Conservation (phyloP, 2,797 vertebrate species). For the Psittacula derbiana region DNA sequence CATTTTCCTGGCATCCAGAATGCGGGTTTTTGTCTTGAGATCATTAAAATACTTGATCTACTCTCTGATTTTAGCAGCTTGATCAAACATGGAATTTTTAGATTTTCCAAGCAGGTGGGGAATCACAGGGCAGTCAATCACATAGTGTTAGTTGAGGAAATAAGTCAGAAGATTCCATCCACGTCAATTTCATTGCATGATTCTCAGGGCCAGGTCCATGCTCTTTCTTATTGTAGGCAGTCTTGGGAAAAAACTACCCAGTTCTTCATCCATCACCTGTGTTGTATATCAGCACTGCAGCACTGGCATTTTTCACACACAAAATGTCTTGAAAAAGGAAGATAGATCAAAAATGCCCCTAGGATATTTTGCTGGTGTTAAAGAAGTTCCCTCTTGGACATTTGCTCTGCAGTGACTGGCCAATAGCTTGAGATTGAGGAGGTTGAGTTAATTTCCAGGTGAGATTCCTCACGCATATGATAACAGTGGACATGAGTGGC, state of each 20-base stretch:
- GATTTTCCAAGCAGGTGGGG: not conserved
- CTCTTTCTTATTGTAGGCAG: not conserved
- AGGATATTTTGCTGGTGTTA: not conserved
- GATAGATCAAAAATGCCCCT: not conserved
- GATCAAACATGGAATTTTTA: not conserved
- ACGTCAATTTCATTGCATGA: not conserved
- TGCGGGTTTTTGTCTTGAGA: not conserved
- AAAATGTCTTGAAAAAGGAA: not conserved
- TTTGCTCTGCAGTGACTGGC: not conserved
- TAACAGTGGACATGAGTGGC: not conserved
- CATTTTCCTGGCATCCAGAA: not conserved
- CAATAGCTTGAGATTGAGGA: not conserved
- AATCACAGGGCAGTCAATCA: not conserved
- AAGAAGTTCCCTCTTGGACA: not conserved
- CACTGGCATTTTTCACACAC: fast-evolving
- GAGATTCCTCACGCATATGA: not conserved
- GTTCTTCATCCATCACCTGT: not conserved
- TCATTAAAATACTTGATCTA: not conserved
- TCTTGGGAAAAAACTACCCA: not conserved
- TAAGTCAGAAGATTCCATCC: not conserved
- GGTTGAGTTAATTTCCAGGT: not conserved
- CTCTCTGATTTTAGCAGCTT: not conserved
- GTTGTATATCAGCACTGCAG: not conserved
- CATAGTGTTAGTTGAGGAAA: not conserved
- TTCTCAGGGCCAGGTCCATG: not conserved